Evolutionary conservation across 2,888 invertebrate genomes (phyloP).

Genomic region (Drosophila rellima): DNA sequence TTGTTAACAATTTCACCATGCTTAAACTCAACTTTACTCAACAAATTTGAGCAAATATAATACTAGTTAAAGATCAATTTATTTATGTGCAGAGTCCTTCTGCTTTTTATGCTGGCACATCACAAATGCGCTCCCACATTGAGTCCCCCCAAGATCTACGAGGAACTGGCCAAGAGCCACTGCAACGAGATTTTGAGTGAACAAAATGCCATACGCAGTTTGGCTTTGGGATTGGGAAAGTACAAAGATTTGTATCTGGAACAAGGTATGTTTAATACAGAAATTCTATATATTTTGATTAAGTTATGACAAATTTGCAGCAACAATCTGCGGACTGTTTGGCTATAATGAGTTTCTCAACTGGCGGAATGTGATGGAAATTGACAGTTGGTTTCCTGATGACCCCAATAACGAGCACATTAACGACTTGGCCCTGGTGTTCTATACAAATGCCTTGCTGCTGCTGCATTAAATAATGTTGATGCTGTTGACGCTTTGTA

Average conservation of each 20-base stretch:
- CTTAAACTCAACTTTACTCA: no score
- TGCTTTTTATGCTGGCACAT: conserved; percentile 80
- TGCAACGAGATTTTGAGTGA: conserved; percentile 79
- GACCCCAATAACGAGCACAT: conserved; percentile 61
- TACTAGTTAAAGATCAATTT: neutral
- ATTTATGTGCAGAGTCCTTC: conserved; percentile 65
- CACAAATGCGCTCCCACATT: conserved; percentile 74
- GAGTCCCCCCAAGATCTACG: conserved; percentile 66
- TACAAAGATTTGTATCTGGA: conserved; percentile 83
- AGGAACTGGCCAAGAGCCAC: conserved; percentile 66
- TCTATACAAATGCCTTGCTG: conserved; percentile 77
- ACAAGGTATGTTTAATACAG: conserved; percentile 68
- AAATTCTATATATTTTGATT: neutral
- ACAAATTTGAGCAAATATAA: neutral
- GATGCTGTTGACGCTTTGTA: conserved; percentile 6
- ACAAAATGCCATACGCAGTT: conserved; percentile 77
- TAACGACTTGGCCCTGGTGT: conserved; percentile 77
- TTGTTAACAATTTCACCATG: neutral
- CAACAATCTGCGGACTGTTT: conserved; percentile 78
- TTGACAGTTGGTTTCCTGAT: conserved; percentile 65
- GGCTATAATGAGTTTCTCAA: conserved; percentile 82
- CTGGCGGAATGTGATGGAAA: conserved; percentile 77
- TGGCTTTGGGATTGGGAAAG: conserved; percentile 76
- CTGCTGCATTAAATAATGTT: conserved; percentile 65
- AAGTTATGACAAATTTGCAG: conserved; percentile 51